phyloP scores from a whole-genome alignment of 2,888 invertebrate genomes.

The Spicauda simplicius region DNA sequence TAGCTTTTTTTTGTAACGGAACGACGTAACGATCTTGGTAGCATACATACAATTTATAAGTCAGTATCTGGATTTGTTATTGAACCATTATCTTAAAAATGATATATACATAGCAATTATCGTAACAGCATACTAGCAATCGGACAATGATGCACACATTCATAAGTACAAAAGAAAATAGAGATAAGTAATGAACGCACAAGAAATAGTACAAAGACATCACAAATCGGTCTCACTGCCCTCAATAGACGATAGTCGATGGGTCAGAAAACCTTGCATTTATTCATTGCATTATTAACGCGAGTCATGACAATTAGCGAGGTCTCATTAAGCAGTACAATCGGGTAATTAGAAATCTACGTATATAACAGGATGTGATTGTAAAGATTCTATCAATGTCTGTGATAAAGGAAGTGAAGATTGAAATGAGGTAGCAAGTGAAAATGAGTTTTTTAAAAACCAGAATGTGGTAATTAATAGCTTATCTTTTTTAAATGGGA shows the following conservation, averaged over 20 bases:
- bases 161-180: slow-evolving; percentile 9
- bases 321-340: slow-evolving; percentile 25
- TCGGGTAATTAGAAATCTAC: slow-evolving; percentile 34
- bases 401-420: not conserved
- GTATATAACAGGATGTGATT: slow-evolving; percentile 21
- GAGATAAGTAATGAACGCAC: slow-evolving; percentile 17
- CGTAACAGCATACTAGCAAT: not conserved
- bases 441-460: too few relatives aligned
- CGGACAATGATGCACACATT: not conserved
- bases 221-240: slow-evolving; percentile 10
- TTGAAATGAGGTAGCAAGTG: not conserved
- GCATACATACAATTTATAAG: too few relatives aligned
- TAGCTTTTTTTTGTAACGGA: too few relatives aligned
- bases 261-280: slow-evolving; percentile 29
- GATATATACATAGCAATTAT: too few relatives aligned
- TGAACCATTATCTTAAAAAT: too few relatives aligned
- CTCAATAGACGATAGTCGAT: slow-evolving; percentile 14
- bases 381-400: not conserved
- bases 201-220: slow-evolving; percentile 16
- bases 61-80: too few relatives aligned
- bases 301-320: slow-evolving; percentile 29
- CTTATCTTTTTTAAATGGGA: too few relatives aligned
- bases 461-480: too few relatives aligned
- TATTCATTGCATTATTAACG: slow-evolving; percentile 33
- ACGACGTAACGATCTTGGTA: too few relatives aligned